Conservation (phyloP, 2,888 invertebrate genomes). For the Drosophila pseudotalamancana region DNA sequence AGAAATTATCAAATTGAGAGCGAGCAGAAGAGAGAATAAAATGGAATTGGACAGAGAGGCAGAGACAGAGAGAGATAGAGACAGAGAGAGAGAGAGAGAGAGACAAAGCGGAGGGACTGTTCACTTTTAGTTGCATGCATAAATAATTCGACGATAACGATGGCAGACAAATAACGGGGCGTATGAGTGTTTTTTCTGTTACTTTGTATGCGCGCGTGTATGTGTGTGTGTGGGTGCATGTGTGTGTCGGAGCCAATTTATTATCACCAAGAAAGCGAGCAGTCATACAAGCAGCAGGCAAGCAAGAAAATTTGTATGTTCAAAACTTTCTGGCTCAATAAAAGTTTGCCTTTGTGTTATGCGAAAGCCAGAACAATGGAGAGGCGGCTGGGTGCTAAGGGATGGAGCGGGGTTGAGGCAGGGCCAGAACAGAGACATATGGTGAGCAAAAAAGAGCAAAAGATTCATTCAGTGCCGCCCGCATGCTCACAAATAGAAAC, state of each 20-base stretch:
- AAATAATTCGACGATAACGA: constrained; percentile 77
- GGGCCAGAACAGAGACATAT: constrained; percentile 23
- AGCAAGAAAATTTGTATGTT: constrained; percentile 76
- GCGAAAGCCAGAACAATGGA: constrained; percentile 63
- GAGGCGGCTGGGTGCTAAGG: neutral
- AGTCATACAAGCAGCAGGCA: constrained; percentile 34
- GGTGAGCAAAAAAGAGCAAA: constrained; percentile 48
- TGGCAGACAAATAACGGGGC: constrained; percentile 53
- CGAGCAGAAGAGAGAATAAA: constrained; percentile 4
- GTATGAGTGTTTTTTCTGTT: constrained; percentile 33
- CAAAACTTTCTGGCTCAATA: constrained; percentile 75
- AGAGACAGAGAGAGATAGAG: neutral
- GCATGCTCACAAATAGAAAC: constrained; percentile 37
- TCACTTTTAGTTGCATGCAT: constrained; percentile 67
- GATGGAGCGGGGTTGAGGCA: neutral
- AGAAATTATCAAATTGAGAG: constrained; percentile 70
- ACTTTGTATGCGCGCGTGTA: neutral
- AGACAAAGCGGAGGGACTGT: no score
- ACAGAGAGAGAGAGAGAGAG: neutral
- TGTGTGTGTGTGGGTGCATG: constrained; percentile 8
- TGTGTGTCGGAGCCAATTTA: constrained; percentile 63
- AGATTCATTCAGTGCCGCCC: constrained; percentile 40
- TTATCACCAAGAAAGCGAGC: constrained; percentile 69
- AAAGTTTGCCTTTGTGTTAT: constrained; percentile 75
- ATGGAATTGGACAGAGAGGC: constrained; percentile 2